Conservation (phyloP, 2,888 invertebrate genomes). For the Tyria jacobaeae region DNA sequence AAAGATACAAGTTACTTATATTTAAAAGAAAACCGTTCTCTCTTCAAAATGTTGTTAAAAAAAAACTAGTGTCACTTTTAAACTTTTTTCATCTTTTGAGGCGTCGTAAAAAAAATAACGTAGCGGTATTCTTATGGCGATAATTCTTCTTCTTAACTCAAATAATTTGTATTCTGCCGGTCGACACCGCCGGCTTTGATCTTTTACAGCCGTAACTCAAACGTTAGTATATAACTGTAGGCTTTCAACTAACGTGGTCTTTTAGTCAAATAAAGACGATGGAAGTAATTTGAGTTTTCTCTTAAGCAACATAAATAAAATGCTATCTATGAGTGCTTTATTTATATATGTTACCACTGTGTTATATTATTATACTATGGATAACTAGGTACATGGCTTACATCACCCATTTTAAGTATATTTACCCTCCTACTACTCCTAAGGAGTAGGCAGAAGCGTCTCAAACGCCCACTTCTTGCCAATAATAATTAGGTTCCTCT, state of each 20-base stretch:
- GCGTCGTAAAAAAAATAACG: conserved; percentile 25
- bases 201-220: conserved; percentile 33
- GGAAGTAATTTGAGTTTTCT: conserved; percentile 18
- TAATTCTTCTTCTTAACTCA: conserved; percentile 22
- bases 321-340: too few species aligned
- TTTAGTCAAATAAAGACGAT: conserved; percentile 9
- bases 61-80: neutral
- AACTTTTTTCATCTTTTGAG: conserved; percentile 5
- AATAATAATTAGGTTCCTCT: too few species aligned
- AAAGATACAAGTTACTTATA: neutral
- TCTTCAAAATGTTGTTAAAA: neutral
- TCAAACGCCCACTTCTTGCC: too few species aligned
- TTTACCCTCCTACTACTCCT: too few species aligned
- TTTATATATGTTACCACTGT: too few species aligned
- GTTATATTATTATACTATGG: too few species aligned
- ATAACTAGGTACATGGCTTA: too few species aligned
- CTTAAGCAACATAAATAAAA: conserved; percentile 6
- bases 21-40: neutral
- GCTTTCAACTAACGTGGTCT: conserved; percentile 23
- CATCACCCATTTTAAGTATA: too few species aligned
- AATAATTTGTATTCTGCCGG: conserved; percentile 16
- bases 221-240: conserved; percentile 20
- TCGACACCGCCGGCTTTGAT: conserved; percentile 31
- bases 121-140: conserved; percentile 36
- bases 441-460: too few species aligned